Evolutionary conservation across 1,140 invertebrate species (phyloP).

Genomic region (Drosophila serrata): DNA sequence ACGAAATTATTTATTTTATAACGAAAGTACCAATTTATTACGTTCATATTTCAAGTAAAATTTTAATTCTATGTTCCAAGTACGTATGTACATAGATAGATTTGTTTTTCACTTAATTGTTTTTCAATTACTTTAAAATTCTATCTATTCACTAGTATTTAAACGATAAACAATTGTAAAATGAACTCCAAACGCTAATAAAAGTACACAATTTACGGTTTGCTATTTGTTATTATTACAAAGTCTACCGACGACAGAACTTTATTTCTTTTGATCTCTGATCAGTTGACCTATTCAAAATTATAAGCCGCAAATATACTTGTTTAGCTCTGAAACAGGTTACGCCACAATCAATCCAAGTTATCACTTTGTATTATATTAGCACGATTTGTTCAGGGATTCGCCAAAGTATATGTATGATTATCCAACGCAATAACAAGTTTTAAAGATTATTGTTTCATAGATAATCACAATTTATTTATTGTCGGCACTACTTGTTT

Average conservation of each 20-base stretch:
- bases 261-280: not conserved
- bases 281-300: slow-evolving; percentile 9
- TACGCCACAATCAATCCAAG: slow-evolving; percentile 4
- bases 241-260: not conserved
- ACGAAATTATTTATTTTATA: not conserved
- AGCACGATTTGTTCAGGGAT: not conserved
- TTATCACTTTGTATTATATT: slow-evolving; percentile 1
- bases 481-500: not conserved
- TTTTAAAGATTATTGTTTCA: not conserved
- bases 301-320: not conserved
- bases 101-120: no score
- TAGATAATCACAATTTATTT: slow-evolving; percentile 8
- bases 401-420: not conserved
- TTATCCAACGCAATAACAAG: slow-evolving; percentile 1
- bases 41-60: not conserved
- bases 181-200: not conserved
- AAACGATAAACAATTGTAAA: not conserved
- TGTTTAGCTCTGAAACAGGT: slow-evolving; percentile 14
- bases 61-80: not conserved
- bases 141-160: no score
- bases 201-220: not conserved
- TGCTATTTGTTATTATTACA: not conserved
- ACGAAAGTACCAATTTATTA: not conserved
- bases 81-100: no score
- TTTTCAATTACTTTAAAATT: no score